Evolutionary conservation across 2,888 invertebrate genomes (phyloP), one percentile per base, ranked within the genome.

Genomic region (Lasius platythorax): DNA sequence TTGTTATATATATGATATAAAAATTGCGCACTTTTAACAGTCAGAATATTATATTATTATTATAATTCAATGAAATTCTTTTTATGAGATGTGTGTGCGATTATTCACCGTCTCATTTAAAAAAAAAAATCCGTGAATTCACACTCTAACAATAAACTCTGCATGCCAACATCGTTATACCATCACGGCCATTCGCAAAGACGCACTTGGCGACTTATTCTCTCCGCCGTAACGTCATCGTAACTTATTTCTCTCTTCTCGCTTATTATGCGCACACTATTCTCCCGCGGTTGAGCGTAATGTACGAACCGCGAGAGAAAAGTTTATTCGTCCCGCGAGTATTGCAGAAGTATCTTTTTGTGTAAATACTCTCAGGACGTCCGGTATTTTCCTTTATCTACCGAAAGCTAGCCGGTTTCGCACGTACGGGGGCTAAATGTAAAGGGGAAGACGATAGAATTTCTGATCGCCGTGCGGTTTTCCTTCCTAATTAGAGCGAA

Each of bases 401-500:
- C 40, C 64, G 58, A 15, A 74, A 67, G 58, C 15, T 58, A 81
- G 58, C 23, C 11, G 28, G 37, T n/a, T 70, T 50, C 18, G 5
- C 61, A 46, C 46, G 18, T 12, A 23, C 30, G 40, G 33, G 23
- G 37, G 46, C 11, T 23, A 12, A 8, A n/a, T 37, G 6, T 12
- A 33, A 30, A 40, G 30, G 33, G 18, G 61, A 46, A 11, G 50
- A 70, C 23, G 56, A 73, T 33, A 82, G 84, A 85, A 83, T 87
- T 85, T 79, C 84, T 84, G 84, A 88, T 89, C 87, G 87, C 64
- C 82, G 12, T 43, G 79, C 79, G 56, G 82, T 63, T 53, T 46
- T 56, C 73, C 46, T 53, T 58, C 70, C 87, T 92, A 91, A 92
- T 92, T 92, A 91, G 87, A 84, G 83, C 86, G 91, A 92, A 92